Evolutionary conservation across 2,797 vertebrate species (phyloP).

Genomic region (Bryconaethiops microstoma): DNA sequence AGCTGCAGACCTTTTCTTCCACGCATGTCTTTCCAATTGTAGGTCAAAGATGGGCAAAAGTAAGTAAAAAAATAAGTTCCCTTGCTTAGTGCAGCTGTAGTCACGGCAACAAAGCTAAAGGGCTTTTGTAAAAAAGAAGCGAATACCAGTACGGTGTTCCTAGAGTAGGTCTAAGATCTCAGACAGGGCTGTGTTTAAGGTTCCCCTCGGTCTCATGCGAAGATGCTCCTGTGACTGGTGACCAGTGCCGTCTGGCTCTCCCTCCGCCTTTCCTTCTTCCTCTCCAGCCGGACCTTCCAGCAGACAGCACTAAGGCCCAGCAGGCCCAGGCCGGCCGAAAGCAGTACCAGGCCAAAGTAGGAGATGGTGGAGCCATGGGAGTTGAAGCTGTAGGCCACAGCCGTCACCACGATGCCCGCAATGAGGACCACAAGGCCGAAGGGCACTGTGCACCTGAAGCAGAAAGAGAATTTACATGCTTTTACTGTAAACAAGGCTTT

Average conservation of each 20-base stretch:
- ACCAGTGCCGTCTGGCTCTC: slow-evolving; percentile 91
- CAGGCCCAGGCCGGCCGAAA: slow-evolving; percentile 86
- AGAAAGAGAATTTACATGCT: neutral
- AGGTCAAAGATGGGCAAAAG: neutral
- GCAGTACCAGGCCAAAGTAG: slow-evolving; percentile 88
- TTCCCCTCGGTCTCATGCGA: slow-evolving; percentile 70
- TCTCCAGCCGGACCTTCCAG: slow-evolving; percentile 87
- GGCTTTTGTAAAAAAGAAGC: neutral
- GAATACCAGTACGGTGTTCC: neutral
- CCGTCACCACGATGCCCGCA: slow-evolving; percentile 88
- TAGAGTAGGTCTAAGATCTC: neutral
- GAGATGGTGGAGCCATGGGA: slow-evolving; percentile 96
- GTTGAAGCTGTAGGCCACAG: slow-evolving; percentile 95
- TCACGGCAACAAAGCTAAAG: neutral
- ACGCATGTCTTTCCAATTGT: neutral
- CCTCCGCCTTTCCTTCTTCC: slow-evolving; percentile 88
- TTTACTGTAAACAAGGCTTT: neutral
- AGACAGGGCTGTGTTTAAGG: too few relatives aligned
- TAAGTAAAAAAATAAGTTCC: too few relatives aligned
- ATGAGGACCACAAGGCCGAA: slow-evolving; percentile 94
- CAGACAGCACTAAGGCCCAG: slow-evolving; percentile 86
- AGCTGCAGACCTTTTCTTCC: neutral
- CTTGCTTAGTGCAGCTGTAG: neutral
- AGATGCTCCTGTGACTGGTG: slow-evolving; percentile 83
- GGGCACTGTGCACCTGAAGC: slow-evolving; percentile 84